A percentile compares a stretch with the other conserved stretches of the same genome.
Evolutionary conservation across 1,140 invertebrate species (phyloP).

Genomic region (Hylyphantes graminicola): DNA sequence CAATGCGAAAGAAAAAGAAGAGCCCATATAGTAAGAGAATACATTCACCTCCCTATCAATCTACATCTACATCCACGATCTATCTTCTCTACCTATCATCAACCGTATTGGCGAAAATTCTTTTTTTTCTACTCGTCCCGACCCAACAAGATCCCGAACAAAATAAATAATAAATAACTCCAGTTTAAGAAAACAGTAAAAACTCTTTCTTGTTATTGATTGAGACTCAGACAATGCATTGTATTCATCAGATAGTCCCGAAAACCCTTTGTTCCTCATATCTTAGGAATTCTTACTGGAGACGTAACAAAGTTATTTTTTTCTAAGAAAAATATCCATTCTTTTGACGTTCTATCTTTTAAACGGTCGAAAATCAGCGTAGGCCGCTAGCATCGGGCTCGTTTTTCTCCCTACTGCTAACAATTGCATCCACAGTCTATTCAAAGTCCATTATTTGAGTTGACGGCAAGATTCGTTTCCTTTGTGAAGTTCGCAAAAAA

Average conservation of each 20-base stretch:
- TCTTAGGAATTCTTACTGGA: background rate
- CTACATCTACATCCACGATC: too few relatives aligned
- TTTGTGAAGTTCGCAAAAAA: background rate
- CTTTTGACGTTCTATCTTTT: constrained; percentile 1
- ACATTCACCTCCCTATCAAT: too few relatives aligned
- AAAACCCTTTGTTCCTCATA: constrained; percentile 14
- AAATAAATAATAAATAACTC: too few relatives aligned
- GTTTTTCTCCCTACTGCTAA: background rate
- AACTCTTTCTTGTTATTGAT: background rate
- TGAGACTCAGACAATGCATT: background rate
- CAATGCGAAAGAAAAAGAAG: too few relatives aligned
- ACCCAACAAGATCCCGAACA: too few relatives aligned
- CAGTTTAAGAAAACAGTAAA: too few relatives aligned
- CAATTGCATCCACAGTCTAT: background rate
- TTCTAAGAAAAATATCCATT: background rate
- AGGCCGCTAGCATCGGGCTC: constrained; percentile 17
- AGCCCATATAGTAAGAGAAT: too few relatives aligned
- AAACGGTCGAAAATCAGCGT: constrained; percentile 14
- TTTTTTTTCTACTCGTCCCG: too few relatives aligned
- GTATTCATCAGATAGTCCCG: background rate
- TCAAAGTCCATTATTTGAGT: background rate
- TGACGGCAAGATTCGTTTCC: constrained; percentile 1
- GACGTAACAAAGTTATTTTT: constrained; percentile 17
- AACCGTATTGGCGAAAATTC: too few relatives aligned
- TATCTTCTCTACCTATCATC: too few relatives aligned